These are phyloP conservation scores for Girardia tigrina DNA, from an alignment of 2,888 invertebrate genomes.

Conservation along the genomic window DNA sequence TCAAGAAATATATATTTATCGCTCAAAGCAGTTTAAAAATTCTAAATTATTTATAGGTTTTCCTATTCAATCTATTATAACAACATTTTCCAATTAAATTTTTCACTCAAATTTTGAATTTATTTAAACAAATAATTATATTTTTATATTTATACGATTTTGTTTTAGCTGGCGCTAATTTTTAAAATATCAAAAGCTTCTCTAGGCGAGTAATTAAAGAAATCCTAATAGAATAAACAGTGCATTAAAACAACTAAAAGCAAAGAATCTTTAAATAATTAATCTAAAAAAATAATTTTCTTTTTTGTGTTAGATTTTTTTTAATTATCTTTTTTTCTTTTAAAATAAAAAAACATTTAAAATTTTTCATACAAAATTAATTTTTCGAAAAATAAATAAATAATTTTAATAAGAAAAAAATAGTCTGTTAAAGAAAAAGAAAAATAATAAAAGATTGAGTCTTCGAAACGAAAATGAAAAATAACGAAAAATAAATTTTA, in stretches of 20 bases:
- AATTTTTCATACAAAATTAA: too few species aligned
- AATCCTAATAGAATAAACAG: not conserved
- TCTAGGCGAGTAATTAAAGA: not conserved
- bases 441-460: too few species aligned
- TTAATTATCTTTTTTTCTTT: too few species aligned
- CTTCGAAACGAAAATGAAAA: too few species aligned
- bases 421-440: too few species aligned
- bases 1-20: not conserved
- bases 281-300: too few species aligned
- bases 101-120: not conserved
- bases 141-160: too few species aligned
- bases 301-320: too few species aligned
- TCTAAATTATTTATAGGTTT: not conserved
- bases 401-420: too few species aligned
- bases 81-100: conserved; percentile 5
- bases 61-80: not conserved
- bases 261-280: not conserved
- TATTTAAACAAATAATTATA: conserved; percentile 14
- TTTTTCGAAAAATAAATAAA: too few species aligned
- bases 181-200: not conserved
- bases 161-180: not conserved
- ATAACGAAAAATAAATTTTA: too few species aligned
- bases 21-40: not conserved
- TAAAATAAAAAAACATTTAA: too few species aligned
- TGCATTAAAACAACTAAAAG: not conserved